These are phyloP conservation scores for Brachionus manjavacas DNA, from an alignment of 1,140 invertebrate genomes.

Conservation along the genomic window DNA sequence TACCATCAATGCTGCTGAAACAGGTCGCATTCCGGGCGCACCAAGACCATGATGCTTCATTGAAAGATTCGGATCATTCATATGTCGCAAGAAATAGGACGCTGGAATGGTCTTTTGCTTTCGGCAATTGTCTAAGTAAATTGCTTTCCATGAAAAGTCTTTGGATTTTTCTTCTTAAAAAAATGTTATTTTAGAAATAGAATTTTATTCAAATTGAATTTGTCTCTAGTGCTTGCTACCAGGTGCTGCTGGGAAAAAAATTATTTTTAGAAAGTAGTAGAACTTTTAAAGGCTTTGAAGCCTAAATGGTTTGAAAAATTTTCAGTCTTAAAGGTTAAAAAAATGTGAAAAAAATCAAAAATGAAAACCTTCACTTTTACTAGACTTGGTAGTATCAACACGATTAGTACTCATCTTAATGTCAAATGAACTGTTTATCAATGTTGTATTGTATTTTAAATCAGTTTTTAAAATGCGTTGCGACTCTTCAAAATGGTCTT, in stretches of 20 bases:
- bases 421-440: neutral
- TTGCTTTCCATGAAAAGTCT: slow-evolving; percentile 52
- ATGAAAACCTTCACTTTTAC: neutral
- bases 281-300: neutral
- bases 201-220: neutral
- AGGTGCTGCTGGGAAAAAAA: neutral
- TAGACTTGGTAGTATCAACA: neutral
- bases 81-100: slow-evolving; percentile 55
- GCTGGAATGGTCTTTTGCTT: slow-evolving; percentile 52
- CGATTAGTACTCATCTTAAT: slow-evolving; percentile 15
- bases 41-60: slow-evolving; percentile 57
- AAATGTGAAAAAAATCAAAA: neutral
- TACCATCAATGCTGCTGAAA: slow-evolving; percentile 51
- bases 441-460: slow-evolving; percentile 11
- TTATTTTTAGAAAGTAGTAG: neutral
- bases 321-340: neutral
- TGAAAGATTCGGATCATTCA: slow-evolving; percentile 50
- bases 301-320: neutral
- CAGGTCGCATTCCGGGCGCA: slow-evolving; percentile 50
- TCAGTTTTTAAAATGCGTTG: slow-evolving; percentile 6
- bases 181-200: neutral
- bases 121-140: slow-evolving; percentile 54
- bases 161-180: slow-evolving; percentile 45
- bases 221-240: neutral
- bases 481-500: neutral